These are phyloP conservation scores for Hemiscyllium ocellatum DNA, from an alignment of 2,113 vertebrate genomes.

Conservation along the genomic window DNA sequence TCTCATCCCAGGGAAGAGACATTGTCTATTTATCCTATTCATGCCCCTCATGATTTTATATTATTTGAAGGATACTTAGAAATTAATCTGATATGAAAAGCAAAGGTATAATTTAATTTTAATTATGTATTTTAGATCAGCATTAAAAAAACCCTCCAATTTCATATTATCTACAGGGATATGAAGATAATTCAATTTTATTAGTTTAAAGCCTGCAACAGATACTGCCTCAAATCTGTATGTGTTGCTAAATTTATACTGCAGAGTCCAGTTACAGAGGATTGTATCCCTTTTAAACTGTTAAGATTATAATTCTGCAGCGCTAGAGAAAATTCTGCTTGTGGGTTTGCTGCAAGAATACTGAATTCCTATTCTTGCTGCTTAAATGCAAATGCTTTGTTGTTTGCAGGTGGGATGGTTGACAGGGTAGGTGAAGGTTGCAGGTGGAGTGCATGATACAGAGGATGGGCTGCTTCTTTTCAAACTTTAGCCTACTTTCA, in stretches of 20 bases:
- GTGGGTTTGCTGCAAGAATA: neutral
- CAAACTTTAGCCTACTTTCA: neutral
- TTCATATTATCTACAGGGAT: neutral
- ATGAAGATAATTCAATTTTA: neutral
- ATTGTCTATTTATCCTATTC: no score
- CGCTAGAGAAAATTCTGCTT: neutral
- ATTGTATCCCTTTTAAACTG: neutral
- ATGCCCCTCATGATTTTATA: no score
- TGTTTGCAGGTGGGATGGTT: neutral
- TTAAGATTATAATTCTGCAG: neutral
- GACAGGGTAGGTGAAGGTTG: neutral
- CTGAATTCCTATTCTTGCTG: neutral
- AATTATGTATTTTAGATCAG: neutral
- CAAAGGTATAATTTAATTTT: neutral
- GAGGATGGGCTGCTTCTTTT: neutral
- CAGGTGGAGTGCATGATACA: neutral
- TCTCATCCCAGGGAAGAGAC: no score
- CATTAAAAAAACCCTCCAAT: neutral
- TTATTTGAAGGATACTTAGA: neutral
- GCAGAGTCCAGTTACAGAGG: neutral
- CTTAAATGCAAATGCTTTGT: neutral
- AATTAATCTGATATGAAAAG: neutral
- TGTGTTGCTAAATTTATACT: neutral
- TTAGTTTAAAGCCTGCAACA: neutral
- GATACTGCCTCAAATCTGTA: neutral